Conservation (phyloP, 2,888 invertebrate genomes). For the Melipona beecheii region DNA sequence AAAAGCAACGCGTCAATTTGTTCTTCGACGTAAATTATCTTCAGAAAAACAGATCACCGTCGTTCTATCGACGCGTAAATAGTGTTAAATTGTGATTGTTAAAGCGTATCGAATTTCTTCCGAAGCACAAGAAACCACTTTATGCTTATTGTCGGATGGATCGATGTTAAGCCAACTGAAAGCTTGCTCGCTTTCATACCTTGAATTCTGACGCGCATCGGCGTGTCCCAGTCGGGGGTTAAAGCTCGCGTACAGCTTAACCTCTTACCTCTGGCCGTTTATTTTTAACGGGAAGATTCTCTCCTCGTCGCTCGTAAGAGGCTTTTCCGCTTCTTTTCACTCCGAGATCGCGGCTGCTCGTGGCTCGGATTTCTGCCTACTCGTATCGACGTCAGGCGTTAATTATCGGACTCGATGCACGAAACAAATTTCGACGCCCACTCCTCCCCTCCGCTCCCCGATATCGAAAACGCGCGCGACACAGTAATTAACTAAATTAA, state of each 20-base stretch:
- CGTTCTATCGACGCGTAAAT: too few relatives aligned
- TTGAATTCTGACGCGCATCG: constrained; percentile 35
- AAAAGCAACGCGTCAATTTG: too few relatives aligned
- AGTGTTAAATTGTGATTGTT: too few relatives aligned
- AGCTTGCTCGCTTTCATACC: constrained; percentile 40
- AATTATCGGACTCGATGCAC: constrained; percentile 29
- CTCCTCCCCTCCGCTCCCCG: too few relatives aligned
- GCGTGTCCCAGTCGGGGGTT: constrained; percentile 10
- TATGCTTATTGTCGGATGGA: background rate
- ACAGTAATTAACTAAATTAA: constrained; percentile 26
- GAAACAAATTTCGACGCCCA: background rate
- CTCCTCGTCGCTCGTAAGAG: constrained; percentile 48
- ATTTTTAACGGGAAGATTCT: constrained; percentile 66
- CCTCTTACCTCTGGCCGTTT: constrained; percentile 58
- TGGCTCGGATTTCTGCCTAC: constrained; percentile 12
- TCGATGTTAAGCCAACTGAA: background rate
- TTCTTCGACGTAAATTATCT: too few relatives aligned
- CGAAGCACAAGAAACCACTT: background rate
- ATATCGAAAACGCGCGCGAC: constrained; percentile 3
- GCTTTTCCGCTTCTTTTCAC: constrained; percentile 49
- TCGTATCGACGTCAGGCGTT: constrained; percentile 11
- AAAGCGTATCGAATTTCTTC: too few relatives aligned
- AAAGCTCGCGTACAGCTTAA: constrained; percentile 48
- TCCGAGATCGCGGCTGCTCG: constrained; percentile 15
- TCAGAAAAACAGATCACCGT: too few relatives aligned